Base-by-base conservation (phyloP, 1,140 invertebrate genomes). In the Drosophila ficusphila region DNA sequence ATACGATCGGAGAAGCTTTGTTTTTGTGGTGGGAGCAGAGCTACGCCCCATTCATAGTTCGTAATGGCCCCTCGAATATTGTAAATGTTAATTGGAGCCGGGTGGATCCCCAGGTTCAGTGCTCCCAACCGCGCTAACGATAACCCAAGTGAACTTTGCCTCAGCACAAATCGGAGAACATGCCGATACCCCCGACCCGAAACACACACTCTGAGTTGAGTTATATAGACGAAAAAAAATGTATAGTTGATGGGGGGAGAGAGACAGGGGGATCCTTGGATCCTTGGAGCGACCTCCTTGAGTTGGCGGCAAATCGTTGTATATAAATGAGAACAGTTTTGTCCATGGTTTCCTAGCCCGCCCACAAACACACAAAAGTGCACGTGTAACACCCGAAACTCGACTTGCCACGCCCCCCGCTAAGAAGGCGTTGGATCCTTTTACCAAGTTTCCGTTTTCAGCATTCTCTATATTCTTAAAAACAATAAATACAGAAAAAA, bases 321-420 rank as follows among this genome's bases (percentile, higher is more conserved):
- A 68, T 62, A 68, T 68, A 68, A 62, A n/a, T n/a, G 19, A 67
- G 56, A 33, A 51, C 62, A 68, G 64, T 67, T 68, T 68, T 68
- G 27, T 68, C 60, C 64, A 68, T 67, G 64, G 64, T 68, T 68
- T 68, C 64, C 64, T 39, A 31, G 44, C 33, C 25, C 58, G 36
- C 53, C 34, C 25, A 23, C 54, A 58, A 25, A 34, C 11, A 44
- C 23, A 34, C 25, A 33, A 8, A 33, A 25, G 11, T n/a, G 6
- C 42, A 48, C 41, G 19, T 42, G 18, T n/a, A n/a, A 23, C 41
- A 38, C 16, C 36, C 46, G 19, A 18, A 36, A 58, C 21, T 58
- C 21, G 14, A 25, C 41, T 14, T 16, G 34, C 41, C 49, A 27
- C 60, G 64, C 14, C 27, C 21, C 21, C 44, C 39, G 33, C 25